These are phyloP conservation scores for Gasterosteus aculeatus DNA, from an alignment of 2,113 vertebrate genomes.

Conservation along the genomic window DNA sequence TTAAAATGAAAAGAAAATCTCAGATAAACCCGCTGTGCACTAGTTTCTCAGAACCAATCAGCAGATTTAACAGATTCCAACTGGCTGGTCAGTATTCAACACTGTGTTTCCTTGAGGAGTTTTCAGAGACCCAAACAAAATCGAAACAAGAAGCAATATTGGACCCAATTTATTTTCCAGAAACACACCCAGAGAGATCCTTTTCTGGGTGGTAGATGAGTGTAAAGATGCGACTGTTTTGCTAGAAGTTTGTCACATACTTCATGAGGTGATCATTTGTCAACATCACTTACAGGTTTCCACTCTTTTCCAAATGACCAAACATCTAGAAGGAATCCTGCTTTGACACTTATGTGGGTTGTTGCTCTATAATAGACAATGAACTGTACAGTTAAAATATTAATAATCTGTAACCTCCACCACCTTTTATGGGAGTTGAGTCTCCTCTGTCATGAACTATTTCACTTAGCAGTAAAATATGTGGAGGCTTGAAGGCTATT, in stretches of 20 bases:
- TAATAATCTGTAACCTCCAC: neutral
- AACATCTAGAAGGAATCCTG: neutral
- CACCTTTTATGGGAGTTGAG: slow-evolving; percentile 5
- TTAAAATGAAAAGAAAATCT: neutral
- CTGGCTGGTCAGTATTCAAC: neutral
- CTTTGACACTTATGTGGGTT: neutral
- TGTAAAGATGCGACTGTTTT: neutral
- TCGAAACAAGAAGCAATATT: neutral
- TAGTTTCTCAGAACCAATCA: neutral
- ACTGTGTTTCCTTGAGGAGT: neutral
- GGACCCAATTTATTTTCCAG: neutral
- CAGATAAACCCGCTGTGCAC: neutral
- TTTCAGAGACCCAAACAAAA: neutral
- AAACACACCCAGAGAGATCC: neutral
- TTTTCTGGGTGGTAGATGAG: neutral
- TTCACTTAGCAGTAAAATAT: slow-evolving; percentile 40
- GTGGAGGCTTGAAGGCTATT: slow-evolving; percentile 39
- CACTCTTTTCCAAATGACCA: neutral
- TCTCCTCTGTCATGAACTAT: slow-evolving; percentile 25
- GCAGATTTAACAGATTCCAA: neutral
- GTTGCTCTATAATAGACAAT: neutral
- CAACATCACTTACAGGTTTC: slow-evolving; percentile 3
- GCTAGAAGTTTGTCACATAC: neutral
- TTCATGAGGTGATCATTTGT: neutral
- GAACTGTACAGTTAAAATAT: slow-evolving; percentile 3